Conservation (phyloP, 2,113 vertebrate genomes). For the Cinclus mexicanus region DNA sequence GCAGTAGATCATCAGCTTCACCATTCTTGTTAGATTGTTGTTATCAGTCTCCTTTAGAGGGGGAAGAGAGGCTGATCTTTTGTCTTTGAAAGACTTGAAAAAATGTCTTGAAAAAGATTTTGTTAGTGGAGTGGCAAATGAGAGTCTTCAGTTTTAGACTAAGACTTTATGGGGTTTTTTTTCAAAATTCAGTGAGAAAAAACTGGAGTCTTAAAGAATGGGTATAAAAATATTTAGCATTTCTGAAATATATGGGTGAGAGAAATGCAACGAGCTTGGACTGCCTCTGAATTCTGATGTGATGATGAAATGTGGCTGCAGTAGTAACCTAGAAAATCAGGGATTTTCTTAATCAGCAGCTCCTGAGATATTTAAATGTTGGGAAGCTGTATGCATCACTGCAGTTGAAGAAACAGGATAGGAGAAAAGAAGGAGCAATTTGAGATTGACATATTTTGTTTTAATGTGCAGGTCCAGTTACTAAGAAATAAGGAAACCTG, state of each 20-base stretch:
- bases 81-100: not conserved
- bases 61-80: not conserved
- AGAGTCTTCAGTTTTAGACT: not conserved
- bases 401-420: not conserved
- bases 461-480: not conserved
- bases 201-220: not conserved
- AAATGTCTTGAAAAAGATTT: not conserved
- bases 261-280: not conserved
- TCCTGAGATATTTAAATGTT: not conserved
- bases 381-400: not conserved
- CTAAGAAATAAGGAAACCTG: not conserved
- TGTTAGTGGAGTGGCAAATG: not conserved
- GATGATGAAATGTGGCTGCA: not conserved
- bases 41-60: not conserved
- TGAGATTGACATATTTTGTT: not conserved
- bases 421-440: not conserved
- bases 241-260: not conserved
- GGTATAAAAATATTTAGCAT: not conserved
- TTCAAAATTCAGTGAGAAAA: not conserved
- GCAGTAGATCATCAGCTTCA: not conserved
- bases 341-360: not conserved
- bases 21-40: not conserved
- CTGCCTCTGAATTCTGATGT: not conserved
- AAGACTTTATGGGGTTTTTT: not conserved
- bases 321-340: not conserved